Base-by-base conservation (phyloP, 2,113 vertebrate genomes). In the Platichthys flesus region DNA sequence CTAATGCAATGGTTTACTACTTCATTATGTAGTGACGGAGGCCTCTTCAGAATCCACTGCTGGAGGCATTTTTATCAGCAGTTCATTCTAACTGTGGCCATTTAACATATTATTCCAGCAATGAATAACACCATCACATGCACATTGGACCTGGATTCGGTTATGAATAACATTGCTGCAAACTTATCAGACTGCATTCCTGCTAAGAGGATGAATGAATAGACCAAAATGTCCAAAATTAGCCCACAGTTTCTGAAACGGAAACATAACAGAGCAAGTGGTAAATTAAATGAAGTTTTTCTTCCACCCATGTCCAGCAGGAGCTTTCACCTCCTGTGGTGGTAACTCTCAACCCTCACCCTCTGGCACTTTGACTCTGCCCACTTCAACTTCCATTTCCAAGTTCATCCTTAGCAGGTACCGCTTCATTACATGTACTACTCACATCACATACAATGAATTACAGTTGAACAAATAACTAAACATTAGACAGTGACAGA, bases 311-410 rank as follows among this genome's bases (percentile, higher is more conserved):
- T 58, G 67, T 76, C 67, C 49, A 70, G 10, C 8, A 3, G 49
- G 4, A 74, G 72, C 58, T 60, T 78, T 62, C 57, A 59, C 26
- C 55, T 42, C 45, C 40, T 42, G 62, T 58, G 47, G 63, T 49
- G 26, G 37, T 73, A 69, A 82, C 81, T 76, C 72, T 78, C 23
- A 78, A 58, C 58, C 81, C 51, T 45, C 31, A 31, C 61, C 67
- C 24, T 47, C 23, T 28, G 9, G 23, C 54, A 49, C 51, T 20
- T 14, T 21, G n/a, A 13, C 12, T 18, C 26, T 24, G 4, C 15
- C 37, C 66, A 58, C 56, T 37, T 64, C 24, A 3, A 51, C 13
- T 20, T 21, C 47, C 28, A 45, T 52, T 31, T 4, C 5, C 35
- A 16, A 31, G 51, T 21, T 47, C 57, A n/a, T 18, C 20, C n/a